These are phyloP conservation scores for Tupiocoris notatus DNA, from an alignment of 2,888 invertebrate genomes.

Conservation along the genomic window DNA sequence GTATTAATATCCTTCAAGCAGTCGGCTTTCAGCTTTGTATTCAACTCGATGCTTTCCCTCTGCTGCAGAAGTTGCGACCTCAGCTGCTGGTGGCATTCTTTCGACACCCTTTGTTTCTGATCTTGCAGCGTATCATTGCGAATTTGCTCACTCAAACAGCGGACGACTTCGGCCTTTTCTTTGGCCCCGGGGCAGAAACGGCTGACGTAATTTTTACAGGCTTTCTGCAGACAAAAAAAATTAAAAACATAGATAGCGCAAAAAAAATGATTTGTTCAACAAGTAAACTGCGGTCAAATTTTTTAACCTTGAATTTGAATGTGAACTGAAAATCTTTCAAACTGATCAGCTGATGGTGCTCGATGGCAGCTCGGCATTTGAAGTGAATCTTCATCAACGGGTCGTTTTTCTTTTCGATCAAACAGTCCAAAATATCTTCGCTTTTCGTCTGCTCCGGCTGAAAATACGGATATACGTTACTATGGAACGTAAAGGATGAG, in stretches of 20 bases:
- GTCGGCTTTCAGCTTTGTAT: slow-evolving; percentile 77
- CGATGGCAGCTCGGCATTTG: slow-evolving; percentile 89
- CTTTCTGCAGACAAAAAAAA: slow-evolving; percentile 57
- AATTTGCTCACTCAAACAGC: slow-evolving; percentile 85
- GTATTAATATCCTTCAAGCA: slow-evolving; percentile 76
- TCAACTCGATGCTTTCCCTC: slow-evolving; percentile 82
- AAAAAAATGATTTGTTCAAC: neutral
- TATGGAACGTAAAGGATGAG: too few relatives aligned
- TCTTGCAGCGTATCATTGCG: slow-evolving; percentile 80
- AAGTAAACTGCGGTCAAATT: neutral
- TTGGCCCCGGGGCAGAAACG: slow-evolving; percentile 65
- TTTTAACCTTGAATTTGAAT: slow-evolving; percentile 75
- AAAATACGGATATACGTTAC: neutral
- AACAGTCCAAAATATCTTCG: slow-evolving; percentile 84
- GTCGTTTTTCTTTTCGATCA: slow-evolving; percentile 88
- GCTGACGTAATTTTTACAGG: slow-evolving; percentile 79
- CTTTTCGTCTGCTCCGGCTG: slow-evolving; percentile 39
- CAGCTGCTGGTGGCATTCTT: slow-evolving; percentile 87
- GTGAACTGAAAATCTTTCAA: slow-evolving; percentile 91
- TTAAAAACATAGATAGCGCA: neutral
- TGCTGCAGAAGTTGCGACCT: slow-evolving; percentile 88
- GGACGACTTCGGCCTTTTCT: slow-evolving; percentile 66
- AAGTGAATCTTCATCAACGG: slow-evolving; percentile 71
- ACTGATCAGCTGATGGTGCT: slow-evolving; percentile 94
- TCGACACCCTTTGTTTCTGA: slow-evolving; percentile 74